Base-by-base conservation (phyloP, 2,797 vertebrate genomes). In the Chelmon rostratus region DNA sequence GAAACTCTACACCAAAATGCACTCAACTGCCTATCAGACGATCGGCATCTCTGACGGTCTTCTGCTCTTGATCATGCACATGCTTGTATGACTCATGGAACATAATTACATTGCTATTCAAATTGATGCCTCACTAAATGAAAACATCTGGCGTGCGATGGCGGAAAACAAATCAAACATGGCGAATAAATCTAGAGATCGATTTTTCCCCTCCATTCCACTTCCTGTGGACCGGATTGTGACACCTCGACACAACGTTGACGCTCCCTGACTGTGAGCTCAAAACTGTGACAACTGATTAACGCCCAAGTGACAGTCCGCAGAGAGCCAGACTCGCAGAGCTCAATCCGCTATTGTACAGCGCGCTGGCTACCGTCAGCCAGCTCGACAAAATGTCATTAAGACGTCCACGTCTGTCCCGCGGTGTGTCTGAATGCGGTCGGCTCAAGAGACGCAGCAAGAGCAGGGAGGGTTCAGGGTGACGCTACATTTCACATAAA, bases 1-100 rank as follows among this genome's bases (percentile, higher is more conserved):
- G 85, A 91, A 91, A 94, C 88, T 86, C 89, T 90, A 90, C 86
- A 92, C 89, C 76, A 78, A 89, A 92, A 93, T 89, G 89, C 89
- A 89, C 90, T 92, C 84, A 86, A 78, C 86, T 90, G 83, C 87
- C 87, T 89, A 89, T 90, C 89, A 88, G 81, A 82, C 40, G 37
- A 88, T 91, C 86, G 86, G 80, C 84, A 86, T 86, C 73, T 75
- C 78, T 83, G 78, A 90, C 79, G 81, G 85, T 82, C 76, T 73
- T 72, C 70, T 62, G 78, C 70, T 70, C 78, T 56, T 83, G 86
- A 88, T 92, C 79, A 76, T 70, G 71, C 78, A 63, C 85, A 62
- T 28, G 54, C 50, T n/a, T 68, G 73, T 31, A 35, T 25, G 61
- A 68, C 68, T 88, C 69, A 56, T 65, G 62, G 40, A 81, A 85